A percentile compares a stretch with the other conserved stretches of the same genome.
phyloP scores from a whole-genome alignment of 2,888 invertebrate species.

The Arrhopalites spinosus region DNA sequence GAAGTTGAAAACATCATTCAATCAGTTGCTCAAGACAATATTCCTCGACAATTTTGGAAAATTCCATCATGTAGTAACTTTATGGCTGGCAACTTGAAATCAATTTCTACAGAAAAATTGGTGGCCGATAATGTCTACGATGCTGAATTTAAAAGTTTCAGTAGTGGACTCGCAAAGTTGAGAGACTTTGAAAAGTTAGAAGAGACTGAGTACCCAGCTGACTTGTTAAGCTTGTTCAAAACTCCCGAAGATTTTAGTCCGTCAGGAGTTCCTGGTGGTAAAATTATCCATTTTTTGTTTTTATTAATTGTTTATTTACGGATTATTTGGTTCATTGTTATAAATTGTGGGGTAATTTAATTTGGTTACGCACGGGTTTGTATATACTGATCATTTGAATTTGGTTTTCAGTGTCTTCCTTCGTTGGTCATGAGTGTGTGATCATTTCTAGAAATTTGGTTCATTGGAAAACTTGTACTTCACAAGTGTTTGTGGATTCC shows the following conservation, averaged over 20 bases:
- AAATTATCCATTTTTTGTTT: no score
- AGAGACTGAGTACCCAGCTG: conserved; percentile 44
- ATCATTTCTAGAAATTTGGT: conserved; percentile 67
- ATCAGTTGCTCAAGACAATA: conserved; percentile 54
- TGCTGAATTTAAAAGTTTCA: conserved; percentile 35
- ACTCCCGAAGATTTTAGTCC: conserved; percentile 51
- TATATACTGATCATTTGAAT: no score
- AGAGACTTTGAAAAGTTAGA: conserved; percentile 32
- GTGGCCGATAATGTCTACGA: conserved; percentile 14
- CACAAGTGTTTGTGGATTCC: conserved; percentile 57
- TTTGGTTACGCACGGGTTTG: no score
- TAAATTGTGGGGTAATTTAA: no score
- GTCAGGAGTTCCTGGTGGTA: background rate
- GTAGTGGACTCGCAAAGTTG: conserved; percentile 11
- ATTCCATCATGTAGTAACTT: conserved; percentile 13
- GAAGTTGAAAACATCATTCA: conserved; percentile 53
- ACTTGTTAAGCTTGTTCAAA: conserved; percentile 48
- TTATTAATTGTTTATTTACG: no score
- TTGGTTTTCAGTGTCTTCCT: background rate
- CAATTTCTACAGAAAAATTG: background rate
- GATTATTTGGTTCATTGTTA: no score
- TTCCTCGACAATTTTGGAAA: conserved; percentile 52
- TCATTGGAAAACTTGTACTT: conserved; percentile 67
- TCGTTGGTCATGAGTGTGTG: conserved; percentile 40
- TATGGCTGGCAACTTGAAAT: conserved; percentile 14